Conservation (phyloP, 1,140 invertebrate species). For the Bathynomus jamesi region DNA sequence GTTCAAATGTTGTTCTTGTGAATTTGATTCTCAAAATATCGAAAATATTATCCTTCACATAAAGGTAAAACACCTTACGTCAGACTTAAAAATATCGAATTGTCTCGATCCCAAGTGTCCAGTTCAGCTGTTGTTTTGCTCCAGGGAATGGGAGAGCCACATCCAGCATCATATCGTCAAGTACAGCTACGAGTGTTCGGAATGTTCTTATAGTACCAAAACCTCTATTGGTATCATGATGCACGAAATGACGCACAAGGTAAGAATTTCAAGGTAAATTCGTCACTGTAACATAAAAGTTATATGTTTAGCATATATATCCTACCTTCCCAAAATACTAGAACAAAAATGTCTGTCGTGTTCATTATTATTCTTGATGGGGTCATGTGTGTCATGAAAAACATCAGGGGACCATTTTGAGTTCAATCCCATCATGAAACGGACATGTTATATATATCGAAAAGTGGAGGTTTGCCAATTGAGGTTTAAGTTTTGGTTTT, state of each 20-base stretch:
- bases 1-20: neutral
- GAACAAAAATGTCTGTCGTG: too few relatives aligned
- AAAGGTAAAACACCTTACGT: neutral
- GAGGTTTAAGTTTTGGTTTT: too few relatives aligned
- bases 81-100: neutral
- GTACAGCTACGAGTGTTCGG: neutral
- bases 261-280: too few relatives aligned
- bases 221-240: neutral
- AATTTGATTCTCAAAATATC: neutral
- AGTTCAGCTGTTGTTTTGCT: neutral
- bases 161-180: neutral
- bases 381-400: too few relatives aligned
- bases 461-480: too few relatives aligned
- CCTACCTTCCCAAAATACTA: too few relatives aligned
- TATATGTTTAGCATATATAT: too few relatives aligned
- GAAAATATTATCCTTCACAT: neutral
- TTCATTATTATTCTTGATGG: too few relatives aligned
- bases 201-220: neutral
- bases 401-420: too few relatives aligned
- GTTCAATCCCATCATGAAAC: too few relatives aligned
- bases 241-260: neutral
- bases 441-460: too few relatives aligned
- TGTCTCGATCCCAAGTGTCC: neutral
- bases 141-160: neutral
- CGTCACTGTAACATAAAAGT: too few relatives aligned